Base-by-base conservation (phyloP, 1,140 invertebrate species). In the Sogatella furcifera region DNA sequence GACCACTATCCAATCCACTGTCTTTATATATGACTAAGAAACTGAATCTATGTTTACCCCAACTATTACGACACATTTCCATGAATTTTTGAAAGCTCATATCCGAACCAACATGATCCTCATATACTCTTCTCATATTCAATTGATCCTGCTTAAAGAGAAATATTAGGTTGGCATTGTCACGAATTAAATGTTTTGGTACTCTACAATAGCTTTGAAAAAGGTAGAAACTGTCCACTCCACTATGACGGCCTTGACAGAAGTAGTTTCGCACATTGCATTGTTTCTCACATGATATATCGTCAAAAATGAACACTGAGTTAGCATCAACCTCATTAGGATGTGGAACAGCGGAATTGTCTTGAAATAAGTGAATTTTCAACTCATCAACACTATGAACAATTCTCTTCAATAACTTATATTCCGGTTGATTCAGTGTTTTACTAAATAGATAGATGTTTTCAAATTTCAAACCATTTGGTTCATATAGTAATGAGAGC, bases 61-160 rank as follows among this genome's bases (percentile, higher is more conserved):
- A 70, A 49, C 68, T 67, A 24, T 62, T 49, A 9, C 5, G 10
- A 58, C 66, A 71, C 17, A 69, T 52, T 1, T 67, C 31, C 60
- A 64, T 64, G 56, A 72, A 70, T 57, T 62, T 21, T 43, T 64
- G 15, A 57, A 62, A 71, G 10, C 46, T 34, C 66, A 72, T 71
- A 61, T 71, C 70, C 5, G 62, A 66, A 62, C 72, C 67, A 4
- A 28, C 24, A 28, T 28, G 24, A 68, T 74, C 71, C 62, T 72
- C 64, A 62, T 74, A 74, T 5, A 72, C 56, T 63, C 73, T 71
- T 60, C 65, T 69, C n/a, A 73, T 52, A 67, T 75, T 75, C 5
- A 66, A 62, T 55, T 70, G 66, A 68, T 74, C 69, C 61, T 73
- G 71, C 60, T 67, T 69, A 62, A 74, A 75, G 10, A 72, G 4